These are phyloP conservation scores for Chiloscyllium punctatum DNA, from an alignment of 2,797 vertebrate species.

Conservation along the genomic window DNA sequence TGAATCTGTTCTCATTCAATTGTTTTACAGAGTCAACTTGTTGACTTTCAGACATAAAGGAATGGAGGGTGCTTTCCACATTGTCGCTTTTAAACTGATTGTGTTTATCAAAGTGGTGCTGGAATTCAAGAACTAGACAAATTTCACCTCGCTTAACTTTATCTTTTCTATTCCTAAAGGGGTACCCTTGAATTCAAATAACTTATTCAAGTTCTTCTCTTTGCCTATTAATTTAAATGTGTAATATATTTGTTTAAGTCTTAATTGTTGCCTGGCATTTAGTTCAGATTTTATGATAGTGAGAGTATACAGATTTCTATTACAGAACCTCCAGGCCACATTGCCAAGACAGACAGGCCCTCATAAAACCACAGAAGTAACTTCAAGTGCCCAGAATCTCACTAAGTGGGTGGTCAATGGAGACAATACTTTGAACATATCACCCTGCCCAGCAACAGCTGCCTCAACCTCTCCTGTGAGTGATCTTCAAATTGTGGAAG, in stretches of 20 bases:
- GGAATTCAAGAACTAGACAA: neutral
- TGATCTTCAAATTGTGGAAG: conserved; percentile 46
- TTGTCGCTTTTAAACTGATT: neutral
- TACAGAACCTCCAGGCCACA: neutral
- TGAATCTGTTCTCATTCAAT: neutral
- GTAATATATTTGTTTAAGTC: neutral
- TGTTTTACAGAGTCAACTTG: neutral
- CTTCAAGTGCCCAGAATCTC: neutral
- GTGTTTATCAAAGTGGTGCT: neutral
- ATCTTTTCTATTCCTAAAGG: neutral
- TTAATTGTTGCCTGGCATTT: neutral
- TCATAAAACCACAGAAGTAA: neutral
- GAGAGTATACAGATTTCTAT: neutral
- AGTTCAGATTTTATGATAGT: neutral
- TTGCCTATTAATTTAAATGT: neutral
- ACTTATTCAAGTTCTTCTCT: neutral
- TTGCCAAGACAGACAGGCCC: neutral
- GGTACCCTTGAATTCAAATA: neutral
- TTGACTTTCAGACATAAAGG: neutral
- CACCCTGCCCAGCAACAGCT: conserved; percentile 43
- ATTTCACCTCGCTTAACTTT: neutral
- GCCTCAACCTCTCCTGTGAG: conserved; percentile 48
- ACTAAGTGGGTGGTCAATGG: neutral
- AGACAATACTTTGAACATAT: neutral
- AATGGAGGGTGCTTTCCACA: neutral